Evolutionary conservation across 2,797 vertebrate genomes (phyloP).

Genomic region (Periparus ater): DNA sequence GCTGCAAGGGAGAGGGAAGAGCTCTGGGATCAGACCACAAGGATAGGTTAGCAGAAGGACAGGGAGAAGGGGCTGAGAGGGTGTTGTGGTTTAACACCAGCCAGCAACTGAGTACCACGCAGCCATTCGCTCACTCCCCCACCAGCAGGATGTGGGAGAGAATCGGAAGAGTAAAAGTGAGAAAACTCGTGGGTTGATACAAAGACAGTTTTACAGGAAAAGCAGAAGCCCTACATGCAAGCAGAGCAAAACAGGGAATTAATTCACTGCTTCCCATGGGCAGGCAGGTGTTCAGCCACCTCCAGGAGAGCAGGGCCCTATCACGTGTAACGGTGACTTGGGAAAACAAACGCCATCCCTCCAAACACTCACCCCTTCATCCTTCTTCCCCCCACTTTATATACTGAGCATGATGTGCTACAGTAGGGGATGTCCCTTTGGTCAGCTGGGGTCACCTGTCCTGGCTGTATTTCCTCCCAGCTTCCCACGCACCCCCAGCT

Average conservation of each 20-base stretch:
- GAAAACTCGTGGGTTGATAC: not conserved
- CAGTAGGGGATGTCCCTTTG: not conserved
- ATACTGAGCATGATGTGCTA: not conserved
- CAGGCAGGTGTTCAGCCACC: not conserved
- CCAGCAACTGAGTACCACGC: not conserved
- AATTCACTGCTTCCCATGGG: not conserved
- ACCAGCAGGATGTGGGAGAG: not conserved
- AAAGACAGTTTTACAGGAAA: constrained; percentile 4
- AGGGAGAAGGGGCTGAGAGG: not conserved
- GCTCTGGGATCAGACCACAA: not conserved
- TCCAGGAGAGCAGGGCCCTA: not conserved
- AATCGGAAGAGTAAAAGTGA: not conserved
- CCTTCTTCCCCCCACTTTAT: not conserved
- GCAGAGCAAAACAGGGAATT: not conserved
- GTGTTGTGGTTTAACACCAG: not conserved
- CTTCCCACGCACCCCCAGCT: not conserved
- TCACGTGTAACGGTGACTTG: not conserved
- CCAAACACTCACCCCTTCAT: accelerated
- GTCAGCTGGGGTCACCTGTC: not conserved
- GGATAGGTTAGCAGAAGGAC: not conserved
- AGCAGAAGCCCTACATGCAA: not conserved
- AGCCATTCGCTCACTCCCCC: not conserved
- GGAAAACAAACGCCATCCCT: not conserved
- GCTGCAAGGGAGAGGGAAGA: not conserved
- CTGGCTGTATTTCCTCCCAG: not conserved